Conservation (phyloP, 2,888 invertebrate genomes). For the Latrodectus hesperus region DNA sequence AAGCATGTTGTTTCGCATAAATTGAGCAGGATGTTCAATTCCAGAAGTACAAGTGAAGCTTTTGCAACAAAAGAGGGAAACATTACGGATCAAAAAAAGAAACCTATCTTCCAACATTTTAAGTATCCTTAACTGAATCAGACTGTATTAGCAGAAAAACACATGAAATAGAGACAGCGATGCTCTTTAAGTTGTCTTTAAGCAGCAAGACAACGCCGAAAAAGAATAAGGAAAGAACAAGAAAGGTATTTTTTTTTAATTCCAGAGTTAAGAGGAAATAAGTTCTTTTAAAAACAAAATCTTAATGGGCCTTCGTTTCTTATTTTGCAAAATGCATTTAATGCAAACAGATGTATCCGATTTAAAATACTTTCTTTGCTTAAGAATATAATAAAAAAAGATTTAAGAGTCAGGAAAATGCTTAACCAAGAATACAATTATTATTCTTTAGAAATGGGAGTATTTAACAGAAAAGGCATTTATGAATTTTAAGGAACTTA, state of each 20-base stretch:
- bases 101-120: not conserved
- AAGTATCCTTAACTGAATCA: conserved; percentile 41
- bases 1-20: conserved; percentile 15
- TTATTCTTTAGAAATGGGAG: too few relatives aligned
- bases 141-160: conserved; percentile 8
- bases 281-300: not conserved
- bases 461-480: too few relatives aligned
- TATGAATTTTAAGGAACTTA: too few relatives aligned
- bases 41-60: conserved; percentile 3
- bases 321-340: not conserved
- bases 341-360: not conserved
- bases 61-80: conserved; percentile 24
- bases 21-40: conserved; percentile 34
- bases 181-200: too few relatives aligned
- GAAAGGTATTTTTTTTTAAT: too few relatives aligned
- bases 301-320: not conserved
- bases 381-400: too few relatives aligned
- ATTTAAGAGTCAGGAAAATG: too few relatives aligned
- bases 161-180: not conserved
- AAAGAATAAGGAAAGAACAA: too few relatives aligned
- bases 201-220: too few relatives aligned
- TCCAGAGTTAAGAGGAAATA: not conserved
- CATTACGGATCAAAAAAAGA: conserved; percentile 15
- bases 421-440: too few relatives aligned
- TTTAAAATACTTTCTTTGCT: too few relatives aligned